phyloP scores from a whole-genome alignment of 2,113 vertebrate genomes.

The Aplodontia rufa region DNA sequence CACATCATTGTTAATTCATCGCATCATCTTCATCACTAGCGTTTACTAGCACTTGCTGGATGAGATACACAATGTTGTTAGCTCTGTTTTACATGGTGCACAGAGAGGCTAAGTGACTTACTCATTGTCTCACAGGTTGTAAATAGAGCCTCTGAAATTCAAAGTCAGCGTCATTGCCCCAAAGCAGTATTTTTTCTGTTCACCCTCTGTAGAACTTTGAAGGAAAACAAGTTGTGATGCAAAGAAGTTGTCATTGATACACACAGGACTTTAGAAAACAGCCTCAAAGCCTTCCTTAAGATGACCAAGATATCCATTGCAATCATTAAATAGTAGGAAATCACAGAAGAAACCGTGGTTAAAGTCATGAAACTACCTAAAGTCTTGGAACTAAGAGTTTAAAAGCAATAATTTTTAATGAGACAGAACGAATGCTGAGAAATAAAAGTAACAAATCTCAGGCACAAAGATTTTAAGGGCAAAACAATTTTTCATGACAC shows the following conservation, averaged over 20 bases:
- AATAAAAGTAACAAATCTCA: not conserved
- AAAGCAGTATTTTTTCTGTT: not conserved
- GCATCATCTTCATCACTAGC: not conserved
- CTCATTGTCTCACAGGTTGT: not conserved
- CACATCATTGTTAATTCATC: not conserved
- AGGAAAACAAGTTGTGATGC: not conserved
- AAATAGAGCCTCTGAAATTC: not conserved
- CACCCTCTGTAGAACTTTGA: not conserved
- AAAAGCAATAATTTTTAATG: not conserved
- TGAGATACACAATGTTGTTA: not conserved
- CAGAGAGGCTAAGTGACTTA: not conserved
- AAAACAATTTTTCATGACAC: not conserved
- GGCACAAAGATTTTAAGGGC: not conserved
- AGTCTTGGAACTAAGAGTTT: not conserved
- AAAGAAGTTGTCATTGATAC: not conserved
- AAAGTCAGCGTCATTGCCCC: not conserved
- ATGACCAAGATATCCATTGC: not conserved
- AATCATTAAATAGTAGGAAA: not conserved
- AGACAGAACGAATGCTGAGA: not conserved
- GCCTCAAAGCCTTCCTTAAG: slow-evolving; percentile 18
- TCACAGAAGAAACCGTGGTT: not conserved
- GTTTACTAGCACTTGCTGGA: not conserved
- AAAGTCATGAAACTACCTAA: not conserved
- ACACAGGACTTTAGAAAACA: not conserved
- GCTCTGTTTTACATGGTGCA: not conserved